Conservation (phyloP, 2,888 invertebrate genomes). For the Hydrotaea cyrtoneurina region DNA sequence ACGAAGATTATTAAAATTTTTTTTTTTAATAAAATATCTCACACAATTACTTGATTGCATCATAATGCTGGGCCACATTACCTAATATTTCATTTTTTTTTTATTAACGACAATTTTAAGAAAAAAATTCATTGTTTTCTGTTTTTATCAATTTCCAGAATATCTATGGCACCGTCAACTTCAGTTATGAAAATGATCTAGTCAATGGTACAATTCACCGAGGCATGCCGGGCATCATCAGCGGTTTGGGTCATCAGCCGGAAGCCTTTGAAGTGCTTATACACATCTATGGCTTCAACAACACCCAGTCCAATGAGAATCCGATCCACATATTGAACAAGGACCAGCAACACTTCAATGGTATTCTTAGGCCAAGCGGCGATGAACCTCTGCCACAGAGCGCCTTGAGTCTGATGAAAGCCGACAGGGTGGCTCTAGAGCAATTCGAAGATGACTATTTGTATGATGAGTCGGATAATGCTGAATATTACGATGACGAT, state of each 20-base stretch:
- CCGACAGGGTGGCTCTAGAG: slow-evolving; percentile 49
- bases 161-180: slow-evolving; percentile 74
- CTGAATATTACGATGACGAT: slow-evolving; percentile 58
- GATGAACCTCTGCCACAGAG: slow-evolving; percentile 29
- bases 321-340: slow-evolving; percentile 72
- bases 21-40: too few species aligned
- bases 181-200: slow-evolving; percentile 74
- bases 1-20: too few species aligned
- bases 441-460: slow-evolving; percentile 50
- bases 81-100: too few species aligned
- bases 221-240: slow-evolving; percentile 54
- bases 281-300: slow-evolving; percentile 75
- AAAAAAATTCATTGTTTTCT: too few species aligned
- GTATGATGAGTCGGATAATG: slow-evolving; percentile 58
- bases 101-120: too few species aligned
- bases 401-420: slow-evolving; percentile 47
- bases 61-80: too few species aligned
- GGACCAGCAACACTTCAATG: slow-evolving; percentile 71
- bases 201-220: slow-evolving; percentile 72
- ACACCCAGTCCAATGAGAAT: slow-evolving; percentile 69
- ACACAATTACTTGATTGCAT: too few species aligned
- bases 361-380: slow-evolving; percentile 66
- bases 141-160: too few species aligned
- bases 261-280: slow-evolving; percentile 73
- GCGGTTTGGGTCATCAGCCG: slow-evolving; percentile 2